A percentile compares a stretch with the other conserved stretches of the same genome.
Evolutionary conservation across 2,888 invertebrate species (phyloP).

Genomic region (Nomada fucata): DNA sequence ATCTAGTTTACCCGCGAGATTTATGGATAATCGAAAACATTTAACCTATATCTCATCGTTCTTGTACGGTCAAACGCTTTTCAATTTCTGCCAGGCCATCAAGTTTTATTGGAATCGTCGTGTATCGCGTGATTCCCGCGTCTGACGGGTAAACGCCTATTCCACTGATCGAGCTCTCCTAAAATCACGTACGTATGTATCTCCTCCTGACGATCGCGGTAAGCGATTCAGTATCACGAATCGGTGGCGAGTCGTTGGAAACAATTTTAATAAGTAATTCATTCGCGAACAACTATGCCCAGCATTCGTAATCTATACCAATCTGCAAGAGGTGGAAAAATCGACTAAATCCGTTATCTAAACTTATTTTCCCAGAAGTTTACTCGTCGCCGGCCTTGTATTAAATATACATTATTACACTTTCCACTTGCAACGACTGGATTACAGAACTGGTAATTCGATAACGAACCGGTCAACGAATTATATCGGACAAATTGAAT

Average conservation of each 20-base stretch:
- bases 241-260: background rate
- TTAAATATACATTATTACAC: no score
- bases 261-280: background rate
- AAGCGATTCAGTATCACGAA: background rate
- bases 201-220: background rate
- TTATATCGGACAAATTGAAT: no score
- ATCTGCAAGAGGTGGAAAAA: no score
- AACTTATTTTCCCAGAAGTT: no score
- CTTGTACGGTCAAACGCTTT: background rate
- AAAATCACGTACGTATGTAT: no score
- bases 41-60: background rate
- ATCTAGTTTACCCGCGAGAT: background rate
- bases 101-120: slow-evolving; percentile 6
- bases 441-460: no score
- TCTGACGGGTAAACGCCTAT: background rate
- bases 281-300: background rate
- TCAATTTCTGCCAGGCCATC: background rate
- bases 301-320: no score
- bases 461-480: no score
- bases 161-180: background rate
- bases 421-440: no score
- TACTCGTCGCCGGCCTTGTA: no score
- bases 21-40: background rate
- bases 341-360: no score
- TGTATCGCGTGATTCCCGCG: background rate